Percentiles rank a stretch among this genome's conserved stretches.
phyloP scores from a whole-genome alignment of 2,888 invertebrate species.

The Chloroclysta siterata region DNA sequence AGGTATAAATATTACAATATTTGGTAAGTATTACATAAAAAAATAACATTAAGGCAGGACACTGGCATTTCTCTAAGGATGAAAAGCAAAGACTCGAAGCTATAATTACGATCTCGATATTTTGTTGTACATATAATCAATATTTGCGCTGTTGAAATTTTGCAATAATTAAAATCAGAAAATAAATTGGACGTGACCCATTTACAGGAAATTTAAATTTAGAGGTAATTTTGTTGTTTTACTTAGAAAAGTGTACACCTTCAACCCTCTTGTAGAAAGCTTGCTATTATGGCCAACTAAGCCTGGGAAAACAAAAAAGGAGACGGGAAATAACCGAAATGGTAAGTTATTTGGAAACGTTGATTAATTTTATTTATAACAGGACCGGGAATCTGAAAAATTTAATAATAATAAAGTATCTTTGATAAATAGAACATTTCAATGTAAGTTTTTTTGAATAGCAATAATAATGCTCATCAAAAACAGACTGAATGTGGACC shows the following conservation, averaged over 20 bases:
- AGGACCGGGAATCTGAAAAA: too few relatives aligned
- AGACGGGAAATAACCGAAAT: background rate
- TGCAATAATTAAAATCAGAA: constrained; percentile 38
- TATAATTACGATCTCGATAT: constrained; percentile 5
- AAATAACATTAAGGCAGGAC: background rate
- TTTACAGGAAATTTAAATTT: constrained; percentile 35
- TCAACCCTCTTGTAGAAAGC: constrained; percentile 14
- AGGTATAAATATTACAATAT: too few relatives aligned
- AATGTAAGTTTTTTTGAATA: too few relatives aligned
- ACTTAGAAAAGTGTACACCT: constrained; percentile 16
- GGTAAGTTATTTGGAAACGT: background rate
- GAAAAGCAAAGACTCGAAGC: background rate
- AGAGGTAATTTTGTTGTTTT: constrained; percentile 32
- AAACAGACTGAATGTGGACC: too few relatives aligned
- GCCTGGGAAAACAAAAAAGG: constrained; percentile 10
- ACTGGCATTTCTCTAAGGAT: background rate
- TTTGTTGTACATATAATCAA: constrained; percentile 14
- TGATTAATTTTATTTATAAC: background rate
- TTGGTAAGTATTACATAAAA: too few relatives aligned
- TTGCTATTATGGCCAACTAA: constrained; percentile 14
- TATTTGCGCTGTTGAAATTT: constrained; percentile 28
- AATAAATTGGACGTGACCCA: constrained; percentile 37
- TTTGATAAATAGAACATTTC: too few relatives aligned
- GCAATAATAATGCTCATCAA: too few relatives aligned
- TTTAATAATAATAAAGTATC: too few relatives aligned